Evolutionary conservation across 2,113 vertebrate genomes (phyloP), one percentile per base, ranked within the genome.

Genomic region (Columba livia): DNA sequence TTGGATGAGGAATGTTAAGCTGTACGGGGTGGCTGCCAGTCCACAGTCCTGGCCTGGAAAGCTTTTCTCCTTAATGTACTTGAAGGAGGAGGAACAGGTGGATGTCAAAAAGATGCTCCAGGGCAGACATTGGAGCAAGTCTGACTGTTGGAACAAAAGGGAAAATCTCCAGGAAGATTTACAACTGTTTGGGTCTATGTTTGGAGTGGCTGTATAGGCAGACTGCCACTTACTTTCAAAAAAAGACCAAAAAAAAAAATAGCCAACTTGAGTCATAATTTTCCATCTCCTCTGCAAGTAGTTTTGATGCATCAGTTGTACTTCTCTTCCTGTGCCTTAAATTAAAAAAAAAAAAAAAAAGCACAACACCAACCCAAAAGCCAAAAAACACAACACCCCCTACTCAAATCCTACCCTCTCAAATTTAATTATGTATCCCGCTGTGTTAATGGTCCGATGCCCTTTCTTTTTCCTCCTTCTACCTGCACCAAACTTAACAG

Each of bases 31-130:
- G 74, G 36, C 77, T 96, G 92, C 85, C 92, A 93, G 50, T 83
- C 60, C 53, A 15, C 64, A 91, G 60, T 86, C 38, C 21, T 85
- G 77, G 28, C 65, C 54, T 74, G 64, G 38, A 88, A 94, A 85
- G 34, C 65, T 26, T 72, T 87, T 83, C 36, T 72, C 20, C 50
- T 75, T 81, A 58, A 69, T 66, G 34, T 26, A 31, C 18, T 95
- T 90, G 80, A 87, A 85, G 58, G 47, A 85, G 54, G 73, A 79
- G 42, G 77, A 95, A 75, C 90, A 97, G 96, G 90, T 95, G 90
- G 79, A 90, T 80, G 65, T 81, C 40, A 89, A 34, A 57, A 89
- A 79, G 85, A 25, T 1, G 4, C 44, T 93, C 44, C 79, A 78
- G 70, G 89, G 83, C 83, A 93, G 73, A 87, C 77, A 9, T 24